Evolutionary conservation across 1,140 invertebrate genomes (phyloP), one percentile per base, ranked within the genome.

Genomic region (Condylostylus longicornis): DNA sequence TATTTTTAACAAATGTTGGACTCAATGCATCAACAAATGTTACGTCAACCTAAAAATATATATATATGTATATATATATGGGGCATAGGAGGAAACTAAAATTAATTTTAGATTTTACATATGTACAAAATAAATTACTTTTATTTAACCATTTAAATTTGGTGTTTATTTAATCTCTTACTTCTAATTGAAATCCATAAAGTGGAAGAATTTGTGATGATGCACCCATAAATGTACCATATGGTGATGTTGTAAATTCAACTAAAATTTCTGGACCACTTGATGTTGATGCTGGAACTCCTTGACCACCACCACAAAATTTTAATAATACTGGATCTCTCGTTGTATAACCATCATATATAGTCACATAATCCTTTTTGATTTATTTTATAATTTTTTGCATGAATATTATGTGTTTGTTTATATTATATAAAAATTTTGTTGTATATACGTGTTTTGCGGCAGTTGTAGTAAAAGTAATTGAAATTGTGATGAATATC

Each of bases 291-390:
- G 79, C 74, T 1, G 85, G 83, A 19, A 89, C 76, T 1, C 79
- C 69, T 47, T 82, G 75, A 23, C 84, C 86, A 22, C 79, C 79
- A 2, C 86, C 86, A 52, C 87, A 93, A 58, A 91, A 88, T 62
- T 84, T 85, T 41, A 89, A 63, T 43, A 91, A 77, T 39, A 88
- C 75, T 5, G 85, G 82, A 60, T 88, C 83, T 45, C 82, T 69
- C 5, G 83, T 87, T 35, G 82, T 88, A 49, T 86, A 86, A 23
- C 87, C 83, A 53, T 90, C 86, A 63, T 89, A 90, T 21, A 91
- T 77, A 5, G 82, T 86, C 36, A 89, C 79, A 61, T 84, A 86
- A 61, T 89, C 84, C 59, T 82, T n/a, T n/a, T n/a, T n/a, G n/a
- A n/a, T n/a, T n/a, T n/a, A n/a, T n/a, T n/a, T n/a, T n/a, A n/a